Percentiles rank a stretch among this genome's conserved stretches.
These are phyloP conservation scores for Panzeria rudis DNA, from an alignment of 2,888 invertebrate species.

Conservation along the genomic window DNA sequence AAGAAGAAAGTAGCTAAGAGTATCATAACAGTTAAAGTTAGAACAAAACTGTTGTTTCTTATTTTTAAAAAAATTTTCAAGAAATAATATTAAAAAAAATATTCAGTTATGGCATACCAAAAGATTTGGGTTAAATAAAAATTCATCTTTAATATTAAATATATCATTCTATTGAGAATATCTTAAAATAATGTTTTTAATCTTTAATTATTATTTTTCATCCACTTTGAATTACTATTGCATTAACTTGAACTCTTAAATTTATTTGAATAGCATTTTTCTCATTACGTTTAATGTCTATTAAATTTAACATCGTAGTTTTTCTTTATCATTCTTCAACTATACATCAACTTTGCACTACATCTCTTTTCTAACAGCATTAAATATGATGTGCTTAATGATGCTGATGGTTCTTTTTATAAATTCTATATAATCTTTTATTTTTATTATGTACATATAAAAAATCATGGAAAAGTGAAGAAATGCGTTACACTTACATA, in stretches of 20 bases:
- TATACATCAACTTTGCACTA: constrained; percentile 19
- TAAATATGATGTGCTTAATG: constrained; percentile 9
- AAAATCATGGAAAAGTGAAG: not conserved
- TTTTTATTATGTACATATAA: not conserved
- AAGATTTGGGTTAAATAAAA: not conserved
- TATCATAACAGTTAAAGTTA: constrained; percentile 17
- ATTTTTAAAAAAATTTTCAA: not conserved
- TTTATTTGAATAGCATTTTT: not conserved
- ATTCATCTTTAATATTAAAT: not conserved
- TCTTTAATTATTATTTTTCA: not conserved
- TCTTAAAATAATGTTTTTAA: not conserved
- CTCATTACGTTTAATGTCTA: constrained; percentile 13
- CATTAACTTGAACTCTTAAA: not conserved
- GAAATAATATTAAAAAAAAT: not conserved
- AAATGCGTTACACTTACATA: not conserved
- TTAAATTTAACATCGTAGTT: not conserved
- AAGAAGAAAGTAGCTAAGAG: constrained; percentile 18
- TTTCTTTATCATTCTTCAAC: constrained; percentile 1
- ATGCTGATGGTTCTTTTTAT: constrained; percentile 6
- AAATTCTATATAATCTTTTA: constrained; percentile 15
- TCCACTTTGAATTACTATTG: not conserved
- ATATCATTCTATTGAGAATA: not conserved
- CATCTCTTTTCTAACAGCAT: constrained; percentile 2
- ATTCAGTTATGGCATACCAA: not conserved
- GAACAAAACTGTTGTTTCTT: constrained; percentile 6